These are phyloP conservation scores for Leucozona laternaria DNA, from an alignment of 2,888 invertebrate genomes.

Conservation along the genomic window DNA sequence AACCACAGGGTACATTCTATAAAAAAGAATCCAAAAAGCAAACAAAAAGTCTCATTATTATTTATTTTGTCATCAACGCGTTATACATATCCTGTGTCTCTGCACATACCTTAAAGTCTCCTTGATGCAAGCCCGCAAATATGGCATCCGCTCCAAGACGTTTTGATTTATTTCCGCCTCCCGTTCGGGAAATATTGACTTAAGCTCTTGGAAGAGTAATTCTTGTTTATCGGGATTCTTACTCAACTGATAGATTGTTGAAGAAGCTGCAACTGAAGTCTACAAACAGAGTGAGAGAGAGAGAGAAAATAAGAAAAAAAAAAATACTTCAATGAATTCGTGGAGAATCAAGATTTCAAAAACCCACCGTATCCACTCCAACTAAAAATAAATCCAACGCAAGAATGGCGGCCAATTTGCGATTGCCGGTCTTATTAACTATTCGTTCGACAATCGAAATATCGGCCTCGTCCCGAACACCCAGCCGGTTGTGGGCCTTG, in stretches of 20 bases:
- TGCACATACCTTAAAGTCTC: conserved; percentile 89
- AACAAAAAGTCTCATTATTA: conserved; percentile 12
- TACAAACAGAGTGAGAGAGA: conserved; percentile 77
- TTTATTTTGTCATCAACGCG: background rate
- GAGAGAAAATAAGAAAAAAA: background rate
- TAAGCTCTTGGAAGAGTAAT: conserved; percentile 87
- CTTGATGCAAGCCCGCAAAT: conserved; percentile 90
- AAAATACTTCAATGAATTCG: background rate
- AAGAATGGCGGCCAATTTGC: conserved; percentile 88
- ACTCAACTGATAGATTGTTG: conserved; percentile 90
- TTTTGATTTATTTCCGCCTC: conserved; percentile 86
- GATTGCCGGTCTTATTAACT: conserved; percentile 85
- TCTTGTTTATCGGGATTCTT: conserved; percentile 88
- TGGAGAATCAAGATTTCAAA: background rate
- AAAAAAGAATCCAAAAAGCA: conserved; percentile 75
- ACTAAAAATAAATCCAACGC: conserved; percentile 91
- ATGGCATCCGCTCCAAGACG: conserved; percentile 88
- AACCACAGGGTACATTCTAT: conserved; percentile 92
- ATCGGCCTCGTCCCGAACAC: conserved; percentile 83
- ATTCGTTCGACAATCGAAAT: conserved; percentile 86
- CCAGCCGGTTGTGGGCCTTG: conserved; percentile 81
- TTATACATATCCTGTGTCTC: too few species aligned
- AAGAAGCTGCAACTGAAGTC: conserved; percentile 90
- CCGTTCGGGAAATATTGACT: conserved; percentile 85
- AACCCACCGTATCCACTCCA: conserved; percentile 89